A percentile compares a stretch with the other conserved stretches of the same genome.
Evolutionary conservation across 2,888 invertebrate genomes (phyloP).

Genomic region (Cynaeus angustus): DNA sequence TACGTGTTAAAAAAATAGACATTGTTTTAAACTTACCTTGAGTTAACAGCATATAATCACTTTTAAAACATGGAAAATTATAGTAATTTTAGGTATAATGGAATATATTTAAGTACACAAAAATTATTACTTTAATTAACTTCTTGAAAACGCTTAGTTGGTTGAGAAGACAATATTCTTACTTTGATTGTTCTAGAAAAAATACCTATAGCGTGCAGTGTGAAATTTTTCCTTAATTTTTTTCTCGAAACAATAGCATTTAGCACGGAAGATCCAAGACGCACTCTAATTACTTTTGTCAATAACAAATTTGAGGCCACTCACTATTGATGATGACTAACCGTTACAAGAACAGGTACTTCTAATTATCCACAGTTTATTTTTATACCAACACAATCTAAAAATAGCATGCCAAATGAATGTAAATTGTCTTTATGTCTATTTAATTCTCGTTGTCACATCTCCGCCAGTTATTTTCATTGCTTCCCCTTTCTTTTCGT

Average conservation of each 20-base stretch:
- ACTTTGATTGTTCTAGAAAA: no score
- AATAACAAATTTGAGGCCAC: conserved; percentile 1
- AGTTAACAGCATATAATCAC: no score
- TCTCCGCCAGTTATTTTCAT: background rate
- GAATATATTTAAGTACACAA: no score
- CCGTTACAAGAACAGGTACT: conserved; percentile 18
- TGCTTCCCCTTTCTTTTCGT: conserved; percentile 3
- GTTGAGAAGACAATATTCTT: no score
- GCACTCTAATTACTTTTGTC: conserved; percentile 13
- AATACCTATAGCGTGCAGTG: no score
- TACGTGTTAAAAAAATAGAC: no score
- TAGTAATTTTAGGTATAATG: no score
- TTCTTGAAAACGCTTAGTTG: no score
- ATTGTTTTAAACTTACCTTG: no score
- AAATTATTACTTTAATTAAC: no score
- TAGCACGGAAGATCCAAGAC: background rate
- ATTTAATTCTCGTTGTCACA: background rate
- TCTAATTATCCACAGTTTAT: background rate
- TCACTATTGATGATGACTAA: conserved; percentile 8
- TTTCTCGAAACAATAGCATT: background rate
- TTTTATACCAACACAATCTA: conserved; percentile 1
- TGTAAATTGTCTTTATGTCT: conserved; percentile 5
- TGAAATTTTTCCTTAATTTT: no score
- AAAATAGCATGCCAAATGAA: conserved; percentile 4
- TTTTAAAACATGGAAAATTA: no score